Conservation (phyloP, 2,888 invertebrate genomes). For the Pelosia muscerda region DNA sequence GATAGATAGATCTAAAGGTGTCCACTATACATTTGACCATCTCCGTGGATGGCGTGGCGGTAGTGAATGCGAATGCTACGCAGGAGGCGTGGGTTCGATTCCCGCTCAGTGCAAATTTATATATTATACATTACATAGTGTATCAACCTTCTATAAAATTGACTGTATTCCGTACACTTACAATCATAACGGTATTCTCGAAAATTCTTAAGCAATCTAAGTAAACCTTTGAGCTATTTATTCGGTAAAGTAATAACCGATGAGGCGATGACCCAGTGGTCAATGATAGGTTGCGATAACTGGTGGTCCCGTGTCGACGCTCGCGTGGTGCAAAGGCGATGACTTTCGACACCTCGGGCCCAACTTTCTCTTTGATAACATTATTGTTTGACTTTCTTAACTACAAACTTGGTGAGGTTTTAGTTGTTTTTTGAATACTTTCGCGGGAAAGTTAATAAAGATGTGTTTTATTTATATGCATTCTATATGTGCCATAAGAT, state of each 20-base stretch:
- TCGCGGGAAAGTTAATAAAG: neutral
- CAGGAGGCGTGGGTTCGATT: too few relatives aligned
- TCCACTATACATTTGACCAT: too few relatives aligned
- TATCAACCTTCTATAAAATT: too few relatives aligned
- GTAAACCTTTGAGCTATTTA: slow-evolving; percentile 43
- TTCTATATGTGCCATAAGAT: too few relatives aligned
- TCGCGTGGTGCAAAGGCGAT: slow-evolving; percentile 14
- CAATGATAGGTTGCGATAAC: slow-evolving; percentile 52
- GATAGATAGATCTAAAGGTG: too few relatives aligned
- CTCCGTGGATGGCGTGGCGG: too few relatives aligned
- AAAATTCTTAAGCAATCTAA: slow-evolving; percentile 1
- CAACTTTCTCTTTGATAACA: slow-evolving; percentile 37
- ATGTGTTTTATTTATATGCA: neutral
- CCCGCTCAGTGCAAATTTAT: too few relatives aligned
- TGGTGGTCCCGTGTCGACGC: slow-evolving; percentile 30
- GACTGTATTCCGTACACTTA: neutral
- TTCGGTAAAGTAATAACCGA: slow-evolving; percentile 36
- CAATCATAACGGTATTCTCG: neutral
- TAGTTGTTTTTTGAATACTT: slow-evolving; percentile 1
- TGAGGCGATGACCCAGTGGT: slow-evolving; percentile 40
- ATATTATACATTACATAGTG: too few relatives aligned
- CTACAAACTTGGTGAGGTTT: slow-evolving; percentile 3
- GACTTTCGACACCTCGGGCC: slow-evolving; percentile 30
- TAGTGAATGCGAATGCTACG: too few relatives aligned
- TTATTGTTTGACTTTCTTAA: slow-evolving; percentile 19